phyloP scores from a whole-genome alignment of 1,140 invertebrate genomes.

The Lutraria rhynchaena region DNA sequence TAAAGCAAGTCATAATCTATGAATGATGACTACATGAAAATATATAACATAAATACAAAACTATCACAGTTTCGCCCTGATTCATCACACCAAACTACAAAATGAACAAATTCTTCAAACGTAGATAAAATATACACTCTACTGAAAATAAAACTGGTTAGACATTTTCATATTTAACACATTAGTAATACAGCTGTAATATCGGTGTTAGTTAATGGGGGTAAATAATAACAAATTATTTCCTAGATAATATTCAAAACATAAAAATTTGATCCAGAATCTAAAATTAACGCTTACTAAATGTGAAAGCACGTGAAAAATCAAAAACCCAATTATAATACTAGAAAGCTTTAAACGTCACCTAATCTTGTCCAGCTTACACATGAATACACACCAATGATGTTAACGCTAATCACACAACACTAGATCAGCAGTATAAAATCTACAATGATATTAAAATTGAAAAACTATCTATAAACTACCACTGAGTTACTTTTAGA shows the following conservation, averaged over 20 bases:
- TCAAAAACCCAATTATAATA: not conserved
- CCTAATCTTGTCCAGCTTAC: not conserved
- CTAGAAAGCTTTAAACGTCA: too few relatives aligned
- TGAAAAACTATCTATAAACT: not conserved
- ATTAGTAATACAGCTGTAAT: not conserved
- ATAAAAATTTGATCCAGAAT: not conserved
- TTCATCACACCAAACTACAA: not conserved
- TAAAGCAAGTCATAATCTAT: too few relatives aligned
- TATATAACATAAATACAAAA: not conserved
- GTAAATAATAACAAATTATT: not conserved
- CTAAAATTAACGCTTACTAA: not conserved
- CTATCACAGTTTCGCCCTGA: conserved; percentile 19
- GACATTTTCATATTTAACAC: too few relatives aligned
- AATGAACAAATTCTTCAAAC: conserved; percentile 23
- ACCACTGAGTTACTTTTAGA: conserved; percentile 28
- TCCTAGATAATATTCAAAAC: not conserved
- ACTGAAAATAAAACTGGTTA: not conserved
- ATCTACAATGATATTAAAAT: not conserved
- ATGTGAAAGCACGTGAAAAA: not conserved
- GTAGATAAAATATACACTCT: not conserved
- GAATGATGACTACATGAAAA: not conserved
- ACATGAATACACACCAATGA: not conserved
- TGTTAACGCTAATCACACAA: not conserved
- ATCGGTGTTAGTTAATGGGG: not conserved
- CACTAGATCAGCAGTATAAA: not conserved